Conservation (phyloP, 2,797 vertebrate species). For the Limnodromus scolopaceus region DNA sequence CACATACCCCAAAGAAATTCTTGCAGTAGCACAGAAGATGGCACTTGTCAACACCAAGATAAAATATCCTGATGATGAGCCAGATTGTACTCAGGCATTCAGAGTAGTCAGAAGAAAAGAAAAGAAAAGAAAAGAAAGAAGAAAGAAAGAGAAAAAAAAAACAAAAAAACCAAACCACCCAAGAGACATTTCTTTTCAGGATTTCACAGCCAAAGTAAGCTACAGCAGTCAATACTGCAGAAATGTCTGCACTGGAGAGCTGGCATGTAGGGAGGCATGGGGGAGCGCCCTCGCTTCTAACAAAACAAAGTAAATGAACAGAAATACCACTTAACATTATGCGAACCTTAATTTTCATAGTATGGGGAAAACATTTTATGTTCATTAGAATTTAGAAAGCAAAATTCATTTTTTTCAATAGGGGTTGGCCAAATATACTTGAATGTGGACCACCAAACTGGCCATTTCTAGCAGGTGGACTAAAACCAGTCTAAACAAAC, state of each 20-base stretch:
- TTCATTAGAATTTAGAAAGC: neutral
- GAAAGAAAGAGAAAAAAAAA: rapidly evolving
- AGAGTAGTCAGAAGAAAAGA: neutral
- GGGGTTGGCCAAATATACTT: neutral
- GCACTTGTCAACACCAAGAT: conserved; percentile 10
- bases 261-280: neutral
- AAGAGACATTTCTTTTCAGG: neutral
- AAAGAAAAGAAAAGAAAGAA: too few relatives aligned
- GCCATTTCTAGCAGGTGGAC: neutral
- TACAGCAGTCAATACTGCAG: neutral
- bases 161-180: neutral
- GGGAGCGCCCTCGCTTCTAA: neutral
- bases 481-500: neutral
- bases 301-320: conserved; percentile 27
- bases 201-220: neutral
- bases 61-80: conserved; percentile 8
- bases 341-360: conserved; percentile 47
- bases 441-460: neutral
- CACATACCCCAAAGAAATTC: neutral
- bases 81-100: neutral
- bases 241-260: neutral
- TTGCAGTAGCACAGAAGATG: conserved; percentile 8
- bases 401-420: conserved; percentile 25
- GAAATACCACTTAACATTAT: neutral
- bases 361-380: neutral